Conservation (phyloP, 1,140 invertebrate genomes). For the Lamellibrachia luymesi region DNA sequence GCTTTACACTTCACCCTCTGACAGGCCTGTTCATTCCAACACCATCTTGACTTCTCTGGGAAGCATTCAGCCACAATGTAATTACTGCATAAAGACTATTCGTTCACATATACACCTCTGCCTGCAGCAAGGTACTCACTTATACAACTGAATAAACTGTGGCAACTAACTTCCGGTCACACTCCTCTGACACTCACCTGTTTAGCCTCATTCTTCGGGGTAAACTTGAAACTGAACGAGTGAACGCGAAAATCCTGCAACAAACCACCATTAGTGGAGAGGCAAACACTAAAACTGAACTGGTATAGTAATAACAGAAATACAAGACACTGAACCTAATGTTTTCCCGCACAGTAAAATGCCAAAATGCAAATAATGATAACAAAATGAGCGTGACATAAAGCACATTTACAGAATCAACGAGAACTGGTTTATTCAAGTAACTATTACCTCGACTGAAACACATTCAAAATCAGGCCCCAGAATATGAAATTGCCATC, state of each 20-base stretch:
- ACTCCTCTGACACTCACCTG: constrained; percentile 45
- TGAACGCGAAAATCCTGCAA: constrained; percentile 77
- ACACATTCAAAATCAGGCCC: no score
- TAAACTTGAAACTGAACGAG: constrained; percentile 86
- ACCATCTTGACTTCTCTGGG: neutral
- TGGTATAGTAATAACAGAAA: neutral
- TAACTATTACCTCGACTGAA: no score
- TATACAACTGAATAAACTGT: neutral
- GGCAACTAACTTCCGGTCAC: neutral
- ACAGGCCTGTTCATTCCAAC: neutral
- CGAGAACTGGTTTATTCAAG: no score
- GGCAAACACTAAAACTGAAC: neutral
- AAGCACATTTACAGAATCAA: no score
- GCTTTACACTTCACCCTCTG: no score
- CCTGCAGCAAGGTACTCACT: no score
- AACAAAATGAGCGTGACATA: no score
- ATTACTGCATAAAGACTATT: no score
- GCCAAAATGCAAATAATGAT: no score
- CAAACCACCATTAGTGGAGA: constrained; percentile 12
- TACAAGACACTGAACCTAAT: neutral
- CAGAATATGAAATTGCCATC: neutral
- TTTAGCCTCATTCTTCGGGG: constrained; percentile 74
- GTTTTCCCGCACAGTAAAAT: no score
- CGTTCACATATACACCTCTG: no score
- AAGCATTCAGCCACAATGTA: no score